phyloP scores from a whole-genome alignment of 2,113 vertebrate genomes.

The Microcebus murinus region DNA sequence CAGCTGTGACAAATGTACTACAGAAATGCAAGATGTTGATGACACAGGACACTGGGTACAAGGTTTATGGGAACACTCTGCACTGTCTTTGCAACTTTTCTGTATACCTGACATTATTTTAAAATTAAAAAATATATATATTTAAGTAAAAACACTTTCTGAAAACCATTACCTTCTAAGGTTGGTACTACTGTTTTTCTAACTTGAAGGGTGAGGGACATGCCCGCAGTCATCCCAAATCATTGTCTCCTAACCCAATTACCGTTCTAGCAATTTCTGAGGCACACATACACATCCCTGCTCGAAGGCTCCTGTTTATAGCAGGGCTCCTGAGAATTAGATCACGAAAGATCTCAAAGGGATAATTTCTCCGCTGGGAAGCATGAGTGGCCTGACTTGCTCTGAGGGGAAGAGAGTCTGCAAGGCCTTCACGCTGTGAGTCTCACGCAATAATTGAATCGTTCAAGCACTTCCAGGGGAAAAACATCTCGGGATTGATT shows the following conservation, averaged over 20 bases:
- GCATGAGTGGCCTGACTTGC: neutral
- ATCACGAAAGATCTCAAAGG: neutral
- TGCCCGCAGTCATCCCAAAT: neutral
- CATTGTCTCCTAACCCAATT: neutral
- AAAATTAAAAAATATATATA: neutral
- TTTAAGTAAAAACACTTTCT: neutral
- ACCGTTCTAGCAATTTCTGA: neutral
- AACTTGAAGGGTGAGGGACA: neutral
- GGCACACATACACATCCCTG: neutral
- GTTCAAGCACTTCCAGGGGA: neutral
- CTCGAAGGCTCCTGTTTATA: neutral
- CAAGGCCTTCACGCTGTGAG: neutral
- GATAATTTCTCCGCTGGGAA: conserved; percentile 3
- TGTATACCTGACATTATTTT: neutral
- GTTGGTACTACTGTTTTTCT: neutral
- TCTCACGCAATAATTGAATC: neutral
- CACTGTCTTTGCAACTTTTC: neutral
- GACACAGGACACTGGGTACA: no score
- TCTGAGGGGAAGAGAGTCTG: neutral
- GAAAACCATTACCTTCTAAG: neutral
- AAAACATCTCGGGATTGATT: neutral
- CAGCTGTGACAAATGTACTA: rapidly evolving
- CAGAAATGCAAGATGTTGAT: neutral
- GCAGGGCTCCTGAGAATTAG: neutral
- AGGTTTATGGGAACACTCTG: neutral